Base-by-base conservation (phyloP, 1,140 invertebrate species). In the Pseudobourletiella spinata region DNA sequence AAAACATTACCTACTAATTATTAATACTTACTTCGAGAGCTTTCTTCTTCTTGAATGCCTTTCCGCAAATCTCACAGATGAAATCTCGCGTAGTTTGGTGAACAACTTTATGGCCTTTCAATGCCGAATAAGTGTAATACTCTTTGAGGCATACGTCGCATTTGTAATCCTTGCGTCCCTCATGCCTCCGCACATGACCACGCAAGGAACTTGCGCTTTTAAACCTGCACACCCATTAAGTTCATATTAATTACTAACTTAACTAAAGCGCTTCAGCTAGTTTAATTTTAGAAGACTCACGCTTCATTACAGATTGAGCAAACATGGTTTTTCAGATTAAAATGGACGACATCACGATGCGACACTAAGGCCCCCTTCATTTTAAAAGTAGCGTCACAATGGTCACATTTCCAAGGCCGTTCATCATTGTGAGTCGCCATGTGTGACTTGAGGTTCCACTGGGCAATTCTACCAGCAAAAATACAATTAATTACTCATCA, bases 41-140 rank as follows among this genome's bases (percentile, higher is more conserved):
- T 61, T 64, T 67, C 30, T 67, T 64, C 30, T 64, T 67, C 30
- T 67, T 67, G 28, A 67, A 67, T 0, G 66, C 66, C 44, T 67
- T 67, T 16, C 66, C 62, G 43, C 66, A 67, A 11, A 56, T 60
- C 6, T 52, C 55, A 32, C 66, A 67, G 1, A 64, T 20, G 50
- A 64, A 64, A 57, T 67, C 46, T 30, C 66, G 28, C 6, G 56
- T 43, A 2, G 66, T 67, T 58, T 64, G 66, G 35, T 67, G 66
- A 18, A 62, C 66, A 3, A 67, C 59, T 67, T 64, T 64, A 25
- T 67, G 66, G 28, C 61, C 62, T 44, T 67, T 67, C 0, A 65
- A 42, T 24, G 63, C 63, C 26, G 63, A 64, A 48, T 64, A 64
- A 14, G 63, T 64, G 15, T 59, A 64, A 39, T 59, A 64, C 25